phyloP scores from a whole-genome alignment of 2,113 vertebrate genomes.

The Tamias sibiricus region DNA sequence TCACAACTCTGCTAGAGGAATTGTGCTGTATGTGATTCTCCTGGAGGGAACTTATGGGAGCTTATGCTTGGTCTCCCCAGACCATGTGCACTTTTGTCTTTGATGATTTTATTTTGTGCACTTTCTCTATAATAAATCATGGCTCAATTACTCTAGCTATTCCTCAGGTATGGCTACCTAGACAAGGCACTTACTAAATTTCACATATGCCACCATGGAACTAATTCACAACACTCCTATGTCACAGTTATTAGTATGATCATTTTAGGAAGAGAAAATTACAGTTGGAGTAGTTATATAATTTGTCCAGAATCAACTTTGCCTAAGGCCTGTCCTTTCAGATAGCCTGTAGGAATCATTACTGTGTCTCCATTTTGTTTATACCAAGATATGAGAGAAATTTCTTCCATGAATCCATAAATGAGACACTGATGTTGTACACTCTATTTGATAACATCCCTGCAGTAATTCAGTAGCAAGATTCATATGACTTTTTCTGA shows the following conservation, averaged over 20 bases:
- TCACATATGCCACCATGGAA: neutral
- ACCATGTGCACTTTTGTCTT: neutral
- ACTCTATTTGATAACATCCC: neutral
- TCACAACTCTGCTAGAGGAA: neutral
- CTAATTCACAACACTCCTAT: neutral
- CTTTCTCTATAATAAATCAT: neutral
- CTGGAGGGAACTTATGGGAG: neutral
- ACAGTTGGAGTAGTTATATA: neutral
- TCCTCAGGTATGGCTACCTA: neutral
- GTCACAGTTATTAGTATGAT: neutral
- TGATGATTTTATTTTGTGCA: neutral
- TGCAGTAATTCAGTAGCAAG: neutral
- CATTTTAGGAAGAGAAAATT: constrained; percentile 28
- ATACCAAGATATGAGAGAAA: neutral
- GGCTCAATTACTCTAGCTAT: neutral
- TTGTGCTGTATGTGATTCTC: neutral
- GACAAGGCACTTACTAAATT: neutral
- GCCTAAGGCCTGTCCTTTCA: neutral
- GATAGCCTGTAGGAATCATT: neutral
- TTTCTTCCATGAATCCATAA: neutral
- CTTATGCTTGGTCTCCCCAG: neutral
- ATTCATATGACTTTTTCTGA: neutral
- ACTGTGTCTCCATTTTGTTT: neutral
- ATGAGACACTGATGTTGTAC: neutral
- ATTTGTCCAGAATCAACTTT: neutral